phyloP scores from a whole-genome alignment of 2,888 invertebrate genomes.

The Melitaea athalia region DNA sequence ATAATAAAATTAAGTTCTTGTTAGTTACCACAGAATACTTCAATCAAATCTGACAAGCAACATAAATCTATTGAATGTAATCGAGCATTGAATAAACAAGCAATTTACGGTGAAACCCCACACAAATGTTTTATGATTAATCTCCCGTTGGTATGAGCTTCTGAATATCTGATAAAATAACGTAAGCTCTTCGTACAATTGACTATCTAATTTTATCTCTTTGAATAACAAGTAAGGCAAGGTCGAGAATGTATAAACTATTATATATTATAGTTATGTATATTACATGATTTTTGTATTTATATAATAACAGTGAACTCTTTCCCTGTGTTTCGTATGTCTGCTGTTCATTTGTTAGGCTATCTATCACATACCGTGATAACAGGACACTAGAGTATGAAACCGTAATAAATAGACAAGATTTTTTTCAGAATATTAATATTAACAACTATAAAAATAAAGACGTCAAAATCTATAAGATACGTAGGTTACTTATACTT shows the following conservation, averaged over 20 bases:
- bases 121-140: slow-evolving; percentile 32
- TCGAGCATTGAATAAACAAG: slow-evolving; percentile 33
- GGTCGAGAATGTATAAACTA: slow-evolving; percentile 51
- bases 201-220: slow-evolving; percentile 54
- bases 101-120: slow-evolving; percentile 32
- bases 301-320: no score
- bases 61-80: slow-evolving; percentile 33
- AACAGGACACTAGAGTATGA: no score
- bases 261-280: slow-evolving; percentile 34
- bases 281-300: no score
- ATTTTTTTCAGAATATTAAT: no score
- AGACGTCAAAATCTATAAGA: no score
- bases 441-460: no score
- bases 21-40: slow-evolving; percentile 28
- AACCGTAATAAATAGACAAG: no score
- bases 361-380: no score
- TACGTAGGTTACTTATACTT: no score
- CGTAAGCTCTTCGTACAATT: slow-evolving; percentile 25
- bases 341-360: no score
- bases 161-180: slow-evolving; percentile 35
- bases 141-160: slow-evolving; percentile 25
- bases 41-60: slow-evolving; percentile 23
- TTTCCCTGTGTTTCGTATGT: no score
- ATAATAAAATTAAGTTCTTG: background rate
- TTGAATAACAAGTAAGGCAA: slow-evolving; percentile 56